These are phyloP conservation scores for Taenioides sp. DNA, from an alignment of 2,797 vertebrate species.

Conservation along the genomic window DNA sequence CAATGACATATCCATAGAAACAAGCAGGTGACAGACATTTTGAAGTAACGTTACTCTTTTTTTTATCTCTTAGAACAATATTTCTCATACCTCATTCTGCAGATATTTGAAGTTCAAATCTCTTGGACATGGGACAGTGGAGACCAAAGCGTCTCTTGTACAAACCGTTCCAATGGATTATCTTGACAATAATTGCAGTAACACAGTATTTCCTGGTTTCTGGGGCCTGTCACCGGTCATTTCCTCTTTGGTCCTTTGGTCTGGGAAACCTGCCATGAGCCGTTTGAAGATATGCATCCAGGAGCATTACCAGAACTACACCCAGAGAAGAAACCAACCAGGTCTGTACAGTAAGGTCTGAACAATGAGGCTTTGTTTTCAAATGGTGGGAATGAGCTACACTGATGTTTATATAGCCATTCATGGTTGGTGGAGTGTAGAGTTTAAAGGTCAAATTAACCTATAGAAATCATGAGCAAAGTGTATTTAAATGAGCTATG, in stretches of 20 bases:
- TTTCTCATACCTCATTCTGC: background rate
- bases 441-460: background rate
- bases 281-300: slow-evolving; percentile 29
- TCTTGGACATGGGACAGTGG: background rate
- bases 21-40: too few species aligned
- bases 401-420: background rate
- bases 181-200: slow-evolving; percentile 38
- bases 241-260: slow-evolving; percentile 33
- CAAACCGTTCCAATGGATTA: slow-evolving; percentile 10
- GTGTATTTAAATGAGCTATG: background rate
- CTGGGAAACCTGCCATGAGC: slow-evolving; percentile 17
- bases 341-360: slow-evolving; percentile 5
- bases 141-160: background rate
- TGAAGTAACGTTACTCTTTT: too few species aligned
- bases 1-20: too few species aligned
- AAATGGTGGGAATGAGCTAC: background rate
- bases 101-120: background rate
- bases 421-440: background rate
- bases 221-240: slow-evolving; percentile 40
- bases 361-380: background rate
- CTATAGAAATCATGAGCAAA: background rate
- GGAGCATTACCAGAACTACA: background rate
- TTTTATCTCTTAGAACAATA: too few species aligned
- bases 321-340: slow-evolving; percentile 1
- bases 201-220: slow-evolving; percentile 40